phyloP scores from a whole-genome alignment of 2,888 invertebrate genomes.

The Biston stratarius region DNA sequence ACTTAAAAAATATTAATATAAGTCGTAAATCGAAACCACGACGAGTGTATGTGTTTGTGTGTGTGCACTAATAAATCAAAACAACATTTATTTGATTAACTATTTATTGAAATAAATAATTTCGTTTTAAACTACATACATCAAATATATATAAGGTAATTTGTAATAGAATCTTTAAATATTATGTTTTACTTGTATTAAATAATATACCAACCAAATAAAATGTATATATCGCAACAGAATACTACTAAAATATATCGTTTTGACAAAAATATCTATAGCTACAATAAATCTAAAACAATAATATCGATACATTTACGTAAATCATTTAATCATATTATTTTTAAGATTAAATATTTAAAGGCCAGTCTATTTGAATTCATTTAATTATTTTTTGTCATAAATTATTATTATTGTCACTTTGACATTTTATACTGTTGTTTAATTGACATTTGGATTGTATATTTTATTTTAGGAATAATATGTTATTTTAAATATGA shows the following conservation, averaged over 20 bases:
- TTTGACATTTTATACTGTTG: no score
- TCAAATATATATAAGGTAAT: not conserved
- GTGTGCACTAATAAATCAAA: not conserved
- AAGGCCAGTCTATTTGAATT: not conserved
- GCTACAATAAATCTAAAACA: constrained; percentile 5
- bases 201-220: not conserved
- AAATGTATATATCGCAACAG: not conserved
- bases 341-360: constrained; percentile 6
- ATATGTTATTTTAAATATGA: no score
- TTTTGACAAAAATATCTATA: constrained; percentile 11
- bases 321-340: not conserved
- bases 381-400: not conserved
- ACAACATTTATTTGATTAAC: constrained; percentile 41
- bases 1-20: no score
- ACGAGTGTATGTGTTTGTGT: no score
- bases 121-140: constrained; percentile 20
- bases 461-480: no score
- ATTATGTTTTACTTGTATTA: not conserved
- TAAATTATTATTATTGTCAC: no score
- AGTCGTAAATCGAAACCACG: no score
- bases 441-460: no score
- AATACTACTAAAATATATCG: not conserved
- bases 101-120: constrained; percentile 55
- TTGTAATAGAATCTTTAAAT: not conserved
- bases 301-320: constrained; percentile 8